Conservation (phyloP, 2,113 vertebrate genomes). For the Chascanopsetta lugubris region DNA sequence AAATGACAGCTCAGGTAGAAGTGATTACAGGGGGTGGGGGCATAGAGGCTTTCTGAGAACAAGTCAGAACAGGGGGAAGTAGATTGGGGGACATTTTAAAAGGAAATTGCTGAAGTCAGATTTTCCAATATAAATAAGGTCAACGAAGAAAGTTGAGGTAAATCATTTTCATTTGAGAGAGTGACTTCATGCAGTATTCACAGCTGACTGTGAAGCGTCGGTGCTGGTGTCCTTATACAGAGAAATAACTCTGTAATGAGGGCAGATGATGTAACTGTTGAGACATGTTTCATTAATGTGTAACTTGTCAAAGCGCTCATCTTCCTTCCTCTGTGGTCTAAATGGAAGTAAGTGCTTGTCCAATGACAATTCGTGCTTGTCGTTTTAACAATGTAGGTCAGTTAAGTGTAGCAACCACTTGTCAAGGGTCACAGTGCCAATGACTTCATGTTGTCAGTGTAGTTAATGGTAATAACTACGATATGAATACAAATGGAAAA, state of each 20-base stretch:
- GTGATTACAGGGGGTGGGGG: constrained; percentile 20
- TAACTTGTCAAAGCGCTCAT: constrained; percentile 5
- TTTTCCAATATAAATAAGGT: neutral
- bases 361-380: no score
- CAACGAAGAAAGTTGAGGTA: neutral
- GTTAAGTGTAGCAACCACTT: no score
- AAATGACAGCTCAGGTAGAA: constrained; percentile 42
- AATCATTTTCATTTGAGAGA: neutral
- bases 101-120: neutral
- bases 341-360: neutral
- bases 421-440: no score
- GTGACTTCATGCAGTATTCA: neutral
- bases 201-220: neutral
- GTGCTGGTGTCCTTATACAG: neutral
- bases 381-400: no score
- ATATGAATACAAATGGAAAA: neutral
- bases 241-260: neutral
- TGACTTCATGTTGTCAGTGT: no score
- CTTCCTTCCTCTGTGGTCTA: neutral
- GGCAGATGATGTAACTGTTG: constrained; percentile 1
- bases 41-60: constrained; percentile 22
- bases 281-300: constrained; percentile 10
- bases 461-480: no score
- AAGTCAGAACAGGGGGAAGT: neutral
- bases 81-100: constrained; percentile 6